Evolutionary conservation across 2,797 vertebrate species (phyloP), one percentile per base, ranked within the genome.

Genomic region (Leptatherina wallacei): DNA sequence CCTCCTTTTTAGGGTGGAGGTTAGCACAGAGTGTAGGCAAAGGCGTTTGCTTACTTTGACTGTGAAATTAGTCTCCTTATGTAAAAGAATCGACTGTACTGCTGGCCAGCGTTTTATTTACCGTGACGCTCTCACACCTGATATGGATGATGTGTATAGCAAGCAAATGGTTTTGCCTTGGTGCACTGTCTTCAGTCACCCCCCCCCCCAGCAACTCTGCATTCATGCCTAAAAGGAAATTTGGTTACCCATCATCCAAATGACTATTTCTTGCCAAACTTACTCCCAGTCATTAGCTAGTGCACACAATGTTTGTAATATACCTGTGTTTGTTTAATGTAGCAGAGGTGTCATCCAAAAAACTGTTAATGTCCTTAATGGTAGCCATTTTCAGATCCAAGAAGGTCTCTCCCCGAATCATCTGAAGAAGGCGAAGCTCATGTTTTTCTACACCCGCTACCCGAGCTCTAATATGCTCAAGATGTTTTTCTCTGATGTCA

Each of bases 381-480:
- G 52, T 33, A 84, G 71, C 80, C 88, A 87, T 92, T 95, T 93
- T 91, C 94, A 99, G 96, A 99, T 99, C 94, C 98, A 99, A 94
- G 98, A 99, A 93, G 98, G 98, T 86, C 94, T 99, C 85, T 99
- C 98, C 66, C 98, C 98, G 55, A 99, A 98, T 90, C 98, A 99
- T 91, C 95, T 99, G 95, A 99, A 99, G 95, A 99, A 99, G 94
- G 98, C 98, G 90, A 99, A 99, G 92, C 96, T 99, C 82, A 99
- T 99, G 98, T 99, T 99, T 95, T 99, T 99, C 95, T 99, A 98
- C 91, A 97, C 96, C 75, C 95, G 97, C 84, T 99, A 99, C 89
- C 98, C 98, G 65, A 99, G 98, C 93, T 99, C 98, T 80, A 99
- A 98, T 88, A 99, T 99, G 98, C 95, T 99, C 87, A 99, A 99